Evolutionary conservation across 2,113 vertebrate species (phyloP).

Genomic region (Mesembrinibis cayennensis): DNA sequence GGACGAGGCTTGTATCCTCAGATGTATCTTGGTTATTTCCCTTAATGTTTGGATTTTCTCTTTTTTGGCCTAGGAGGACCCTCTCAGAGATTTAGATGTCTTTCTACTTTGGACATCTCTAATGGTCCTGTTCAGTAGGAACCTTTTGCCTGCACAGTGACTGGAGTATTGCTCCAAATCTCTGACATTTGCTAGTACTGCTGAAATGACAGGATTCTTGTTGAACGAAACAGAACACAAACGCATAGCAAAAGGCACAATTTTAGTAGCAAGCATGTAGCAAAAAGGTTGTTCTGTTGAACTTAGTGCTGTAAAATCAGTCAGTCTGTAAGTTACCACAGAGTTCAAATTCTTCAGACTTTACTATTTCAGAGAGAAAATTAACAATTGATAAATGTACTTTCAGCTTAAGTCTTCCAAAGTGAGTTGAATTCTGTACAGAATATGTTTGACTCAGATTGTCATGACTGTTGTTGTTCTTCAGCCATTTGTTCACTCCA

Average conservation of each 20-base stretch:
- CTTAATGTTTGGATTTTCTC: background rate
- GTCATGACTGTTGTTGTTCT: background rate
- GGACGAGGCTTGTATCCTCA: background rate
- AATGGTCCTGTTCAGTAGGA: background rate
- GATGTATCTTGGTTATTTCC: background rate
- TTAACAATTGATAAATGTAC: background rate
- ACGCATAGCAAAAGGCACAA: background rate
- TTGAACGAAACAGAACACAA: background rate
- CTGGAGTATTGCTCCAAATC: background rate
- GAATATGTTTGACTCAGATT: background rate
- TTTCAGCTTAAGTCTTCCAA: background rate
- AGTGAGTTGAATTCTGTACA: background rate
- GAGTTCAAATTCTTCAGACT: background rate
- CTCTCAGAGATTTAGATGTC: background rate
- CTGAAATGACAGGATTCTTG: background rate
- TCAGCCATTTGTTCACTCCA: background rate
- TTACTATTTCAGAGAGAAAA: background rate
- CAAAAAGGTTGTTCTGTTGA: background rate
- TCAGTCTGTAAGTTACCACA: background rate
- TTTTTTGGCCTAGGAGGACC: background rate
- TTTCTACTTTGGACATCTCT: background rate
- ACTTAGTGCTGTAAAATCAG: background rate
- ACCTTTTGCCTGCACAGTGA: background rate
- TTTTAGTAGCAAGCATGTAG: background rate
- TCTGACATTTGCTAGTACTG: background rate